Base-by-base conservation (phyloP, 2,113 vertebrate species). In the Actenoides lindsayi region DNA sequence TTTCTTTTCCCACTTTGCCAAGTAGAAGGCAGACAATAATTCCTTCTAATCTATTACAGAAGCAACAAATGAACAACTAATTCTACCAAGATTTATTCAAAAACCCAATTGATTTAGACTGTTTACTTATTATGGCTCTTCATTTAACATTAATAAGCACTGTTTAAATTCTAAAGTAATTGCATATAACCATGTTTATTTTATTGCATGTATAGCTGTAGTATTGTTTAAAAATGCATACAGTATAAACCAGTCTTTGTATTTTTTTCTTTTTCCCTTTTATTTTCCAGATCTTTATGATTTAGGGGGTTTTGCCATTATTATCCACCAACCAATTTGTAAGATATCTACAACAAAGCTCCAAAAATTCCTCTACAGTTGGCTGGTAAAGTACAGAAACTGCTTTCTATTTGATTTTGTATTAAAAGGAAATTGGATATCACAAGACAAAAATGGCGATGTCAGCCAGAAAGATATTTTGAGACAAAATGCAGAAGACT, bases 371-470 rank as follows among this genome's bases (percentile, higher is more conserved):
- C 13, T 16, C 76, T 67, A 10, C 6, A 80, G 13, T 37, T 56
- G 53, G 39, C 37, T 71, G 42, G 78, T 80, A 44, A 91, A 96
- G 46, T 62, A 74, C 33, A 81, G 73, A 91, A 95, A 96, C 93
- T 53, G 28, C 64, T 70, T 93, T 93, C 60, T 88, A 93, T 91
- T 93, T 89, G 62, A 77, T 86, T 93, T 87, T 70, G 35, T 76
- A 81, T 94, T 95, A 96, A 90, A 89, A 92, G 65, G 73, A 96
- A 96, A 97, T 80, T 90, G 76, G 89, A 57, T 94, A 93, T 71
- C 86, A 90, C 25, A 80, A 82, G 89, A 80, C 71, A 83, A 46
- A 84, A 95, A 90, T 35, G 68, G 67, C 59, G 62, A 88, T 90
- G 62, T 42, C 80, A 87, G 74, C 42, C n/a, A 94, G 77, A 62